These are phyloP conservation scores for Lepidonotus clava DNA, from an alignment of 2,888 invertebrate genomes.

Conservation along the genomic window DNA sequence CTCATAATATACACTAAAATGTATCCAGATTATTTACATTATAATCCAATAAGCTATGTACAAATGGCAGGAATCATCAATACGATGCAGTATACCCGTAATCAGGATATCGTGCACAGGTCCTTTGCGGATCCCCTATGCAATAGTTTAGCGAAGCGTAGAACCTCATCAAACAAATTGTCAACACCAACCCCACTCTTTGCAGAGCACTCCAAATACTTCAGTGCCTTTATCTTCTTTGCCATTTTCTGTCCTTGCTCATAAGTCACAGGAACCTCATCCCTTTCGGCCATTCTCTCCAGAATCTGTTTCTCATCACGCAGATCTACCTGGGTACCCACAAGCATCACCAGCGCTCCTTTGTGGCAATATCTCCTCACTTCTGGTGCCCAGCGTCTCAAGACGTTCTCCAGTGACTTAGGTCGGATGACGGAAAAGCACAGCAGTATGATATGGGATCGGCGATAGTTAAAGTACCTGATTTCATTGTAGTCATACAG, in stretches of 20 bases:
- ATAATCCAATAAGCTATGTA: no score
- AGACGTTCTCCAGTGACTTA: neutral
- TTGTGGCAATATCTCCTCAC: neutral
- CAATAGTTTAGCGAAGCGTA: no score
- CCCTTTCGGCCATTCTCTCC: neutral
- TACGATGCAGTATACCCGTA: no score
- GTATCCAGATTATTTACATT: no score
- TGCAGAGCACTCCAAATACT: constrained; percentile 40
- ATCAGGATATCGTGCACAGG: no score
- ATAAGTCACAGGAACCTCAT: neutral
- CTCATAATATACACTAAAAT: no score
- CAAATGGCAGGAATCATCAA: no score
- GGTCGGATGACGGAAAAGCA: constrained; percentile 31
- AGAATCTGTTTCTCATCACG: neutral
- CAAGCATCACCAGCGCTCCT: neutral
- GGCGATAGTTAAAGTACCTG: constrained; percentile 27
- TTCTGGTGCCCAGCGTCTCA: constrained; percentile 15
- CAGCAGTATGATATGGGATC: neutral
- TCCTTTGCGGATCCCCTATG: no score
- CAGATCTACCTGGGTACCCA: neutral
- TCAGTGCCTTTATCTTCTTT: constrained; percentile 1
- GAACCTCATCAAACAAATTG: constrained; percentile 11
- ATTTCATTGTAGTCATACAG: constrained; percentile 41
- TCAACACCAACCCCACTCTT: neutral
- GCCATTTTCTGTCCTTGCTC: constrained; percentile 15